Evolutionary conservation across 30 jellyfish, hydroid and myxozoan species (phyloP).

Genomic region (Turritopsis dohrnii): DNA sequence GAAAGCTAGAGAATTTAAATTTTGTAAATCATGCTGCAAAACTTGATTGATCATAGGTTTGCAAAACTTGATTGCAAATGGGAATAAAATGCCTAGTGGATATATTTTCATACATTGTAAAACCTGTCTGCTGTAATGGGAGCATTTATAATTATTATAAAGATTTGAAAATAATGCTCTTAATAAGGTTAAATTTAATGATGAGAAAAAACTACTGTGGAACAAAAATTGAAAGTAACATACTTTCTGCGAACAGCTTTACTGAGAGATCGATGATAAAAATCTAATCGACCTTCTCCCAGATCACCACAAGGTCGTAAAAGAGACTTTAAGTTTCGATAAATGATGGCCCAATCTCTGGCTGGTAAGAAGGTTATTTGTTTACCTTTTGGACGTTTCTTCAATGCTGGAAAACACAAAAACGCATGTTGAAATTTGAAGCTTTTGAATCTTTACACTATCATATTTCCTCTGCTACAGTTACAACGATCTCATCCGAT

Average conservation of each 20-base stretch:
- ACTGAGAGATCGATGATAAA: constrained; percentile 93
- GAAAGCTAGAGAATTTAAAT: too few relatives aligned
- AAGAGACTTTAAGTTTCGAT: constrained; percentile 71
- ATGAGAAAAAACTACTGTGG: too few relatives aligned
- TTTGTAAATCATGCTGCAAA: too few relatives aligned
- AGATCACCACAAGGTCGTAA: constrained; percentile 96
- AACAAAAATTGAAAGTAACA: too few relatives aligned
- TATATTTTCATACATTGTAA: too few relatives aligned
- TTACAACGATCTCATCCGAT: constrained; percentile 44
- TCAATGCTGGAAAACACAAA: constrained; percentile 60
- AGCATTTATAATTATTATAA: too few relatives aligned
- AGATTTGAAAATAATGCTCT: neutral
- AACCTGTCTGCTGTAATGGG: too few relatives aligned
- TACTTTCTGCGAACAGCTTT: constrained; percentile 91
- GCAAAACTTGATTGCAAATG: too few relatives aligned
- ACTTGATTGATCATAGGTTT: too few relatives aligned
- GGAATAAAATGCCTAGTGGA: too few relatives aligned
- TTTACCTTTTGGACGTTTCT: constrained; percentile 53
- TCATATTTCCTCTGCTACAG: constrained; percentile 52
- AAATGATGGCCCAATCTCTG: constrained; percentile 90
- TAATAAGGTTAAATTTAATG: too few relatives aligned
- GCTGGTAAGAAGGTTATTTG: constrained; percentile 84
- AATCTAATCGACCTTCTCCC: constrained; percentile 96
- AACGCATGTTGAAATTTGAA: constrained; percentile 51
- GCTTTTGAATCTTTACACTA: constrained; percentile 75